phyloP scores from a whole-genome alignment of 2,888 invertebrate species.

The Diplazon laetatorius region DNA sequence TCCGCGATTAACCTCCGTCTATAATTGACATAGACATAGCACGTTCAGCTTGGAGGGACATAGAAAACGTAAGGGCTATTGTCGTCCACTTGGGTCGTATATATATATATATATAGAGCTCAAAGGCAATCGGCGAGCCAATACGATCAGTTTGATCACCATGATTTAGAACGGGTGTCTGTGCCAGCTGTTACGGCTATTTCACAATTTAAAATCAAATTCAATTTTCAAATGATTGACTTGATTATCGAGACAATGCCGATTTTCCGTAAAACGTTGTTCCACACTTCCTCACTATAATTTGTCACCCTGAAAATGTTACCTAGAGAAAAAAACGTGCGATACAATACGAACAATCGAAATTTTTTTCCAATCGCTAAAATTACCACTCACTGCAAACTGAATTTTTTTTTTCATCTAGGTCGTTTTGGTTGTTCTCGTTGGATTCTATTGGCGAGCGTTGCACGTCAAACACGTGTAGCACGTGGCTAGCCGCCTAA shows the following conservation, averaged over 20 bases:
- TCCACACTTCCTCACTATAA: conserved; percentile 6
- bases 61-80: conserved; percentile 62
- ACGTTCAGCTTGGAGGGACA: conserved; percentile 33
- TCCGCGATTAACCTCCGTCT: conserved; percentile 62
- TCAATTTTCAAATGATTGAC: conserved; percentile 51
- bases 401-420: conserved; percentile 59
- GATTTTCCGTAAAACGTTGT: conserved; percentile 3
- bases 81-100: too few relatives aligned
- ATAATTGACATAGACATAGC: conserved; percentile 60
- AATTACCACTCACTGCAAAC: conserved; percentile 36
- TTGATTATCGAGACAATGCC: conserved; percentile 4
- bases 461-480: conserved; percentile 58
- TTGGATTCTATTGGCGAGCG: conserved; percentile 28
- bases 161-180: conserved; percentile 63
- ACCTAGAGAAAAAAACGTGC: not conserved
- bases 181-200: conserved; percentile 49
- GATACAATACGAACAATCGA: not conserved
- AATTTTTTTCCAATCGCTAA: conserved; percentile 24
- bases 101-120: too few relatives aligned
- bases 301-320: not conserved
- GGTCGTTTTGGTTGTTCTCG: conserved; percentile 29
- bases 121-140: conserved; percentile 63
- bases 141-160: conserved; percentile 56
- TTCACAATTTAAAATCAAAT: conserved; percentile 39
- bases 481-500: conserved; percentile 55